These are phyloP conservation scores for Philereme vetulata DNA, from an alignment of 2,888 invertebrate species.

Conservation along the genomic window DNA sequence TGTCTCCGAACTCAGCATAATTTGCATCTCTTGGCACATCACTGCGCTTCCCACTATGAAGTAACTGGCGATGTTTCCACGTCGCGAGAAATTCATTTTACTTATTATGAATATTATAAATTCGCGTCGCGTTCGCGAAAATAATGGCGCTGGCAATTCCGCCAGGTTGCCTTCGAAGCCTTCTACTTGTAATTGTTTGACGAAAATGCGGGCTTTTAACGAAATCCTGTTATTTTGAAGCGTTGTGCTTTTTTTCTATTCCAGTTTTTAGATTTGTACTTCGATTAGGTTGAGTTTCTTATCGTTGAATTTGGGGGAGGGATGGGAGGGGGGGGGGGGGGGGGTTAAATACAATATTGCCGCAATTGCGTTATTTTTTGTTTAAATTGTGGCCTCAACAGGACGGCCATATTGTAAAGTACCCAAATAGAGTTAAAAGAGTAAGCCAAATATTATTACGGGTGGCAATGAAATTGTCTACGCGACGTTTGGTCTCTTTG, in stretches of 20 bases:
- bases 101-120: constrained; percentile 65
- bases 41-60: constrained; percentile 21
- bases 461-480: too few species aligned
- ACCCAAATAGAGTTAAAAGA: too few species aligned
- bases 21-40: constrained; percentile 4
- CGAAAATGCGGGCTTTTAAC: constrained; percentile 19
- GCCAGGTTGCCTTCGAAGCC: constrained; percentile 11
- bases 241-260: constrained; percentile 7
- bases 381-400: too few species aligned
- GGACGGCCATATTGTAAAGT: too few species aligned
- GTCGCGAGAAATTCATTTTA: constrained; percentile 55
- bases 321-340: too few species aligned
- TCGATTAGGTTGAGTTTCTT: neutral
- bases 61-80: constrained; percentile 33
- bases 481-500: too few species aligned
- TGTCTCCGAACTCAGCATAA: too few species aligned
- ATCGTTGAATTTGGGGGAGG: too few species aligned
- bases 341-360: too few species aligned
- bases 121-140: constrained; percentile 51
- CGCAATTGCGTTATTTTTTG: too few species aligned
- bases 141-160: constrained; percentile 43
- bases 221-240: constrained; percentile 9
- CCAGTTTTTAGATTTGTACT: constrained; percentile 3
- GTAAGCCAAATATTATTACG: too few species aligned
- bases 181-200: constrained; percentile 27